Evolutionary conservation across 2,113 vertebrate species (phyloP), one percentile per base, ranked within the genome.

Genomic region (Melanotaenia duboulayi): DNA sequence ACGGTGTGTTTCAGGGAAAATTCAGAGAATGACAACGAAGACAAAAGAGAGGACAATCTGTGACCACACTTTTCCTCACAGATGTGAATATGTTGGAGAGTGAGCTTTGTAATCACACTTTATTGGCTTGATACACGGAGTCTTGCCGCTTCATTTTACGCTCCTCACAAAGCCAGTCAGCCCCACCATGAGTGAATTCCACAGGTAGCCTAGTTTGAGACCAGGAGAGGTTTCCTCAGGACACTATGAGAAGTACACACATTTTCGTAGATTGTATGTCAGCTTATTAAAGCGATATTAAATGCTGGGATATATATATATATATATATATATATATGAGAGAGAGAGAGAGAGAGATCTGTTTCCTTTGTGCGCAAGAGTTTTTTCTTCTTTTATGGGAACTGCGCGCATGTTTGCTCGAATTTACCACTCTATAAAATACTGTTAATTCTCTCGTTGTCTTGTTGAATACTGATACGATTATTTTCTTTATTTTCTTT

Each of bases 171-270:
- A 62, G 44, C 56, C 67, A 42, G 40, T 23, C n/a, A 35, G 35
- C 22, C 20, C 22, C 39, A 56, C 28, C 35, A 24, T 17, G 17
- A 28, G 1, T 16, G 42, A 54, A 66, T 64, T 82, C 82, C 72
- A 89, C 85, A 86, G 85, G 87, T 48, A 48, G 44, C 44, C 44
- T 85, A 76, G 78, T 81, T 58, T 44, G 6, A 6, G 1, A 68
- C 6, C 51, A 28, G 17, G 19, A 1, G 16, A 48, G 44, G 44
- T n/a, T 48, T 19, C n/a, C 44, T 48, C 44, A 17, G 44, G 44
- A 48, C 44, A 46, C 44, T 46, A 46, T 19, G 32, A 8, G 32
- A 35, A 19, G 44, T 48, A 35, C 32, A 35, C 32, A 28, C 6
- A 28, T 28, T 28, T 28, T 6, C 28, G 3, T 28, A 4, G 28